A percentile compares a stretch with the other conserved stretches of the same genome.
phyloP scores from a whole-genome alignment of 2,113 vertebrate genomes.

The Rostratula benghalensis region DNA sequence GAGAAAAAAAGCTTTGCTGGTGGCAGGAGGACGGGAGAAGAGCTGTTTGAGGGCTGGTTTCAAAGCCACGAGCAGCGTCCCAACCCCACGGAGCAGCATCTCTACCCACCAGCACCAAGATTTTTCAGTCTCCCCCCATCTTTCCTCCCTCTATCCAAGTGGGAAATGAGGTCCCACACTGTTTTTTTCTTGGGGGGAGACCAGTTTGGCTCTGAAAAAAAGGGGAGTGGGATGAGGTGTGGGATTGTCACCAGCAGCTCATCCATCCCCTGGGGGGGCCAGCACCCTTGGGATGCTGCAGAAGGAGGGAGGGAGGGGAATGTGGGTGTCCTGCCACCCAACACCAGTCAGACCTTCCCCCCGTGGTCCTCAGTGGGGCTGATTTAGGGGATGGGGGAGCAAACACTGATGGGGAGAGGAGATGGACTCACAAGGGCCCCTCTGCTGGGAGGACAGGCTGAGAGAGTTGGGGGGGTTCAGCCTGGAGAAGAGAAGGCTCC shows the following conservation, averaged over 20 bases:
- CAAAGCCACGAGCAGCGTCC: background rate
- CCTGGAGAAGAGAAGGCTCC: too few relatives aligned
- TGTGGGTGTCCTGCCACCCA: background rate
- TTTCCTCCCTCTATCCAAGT: background rate
- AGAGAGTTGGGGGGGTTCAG: too few relatives aligned
- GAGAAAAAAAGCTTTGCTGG: background rate
- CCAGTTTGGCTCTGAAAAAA: background rate
- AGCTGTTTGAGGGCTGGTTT: background rate
- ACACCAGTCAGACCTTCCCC: background rate
- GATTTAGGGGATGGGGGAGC: rapidly evolving
- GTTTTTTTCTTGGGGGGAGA: background rate
- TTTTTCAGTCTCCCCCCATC: background rate
- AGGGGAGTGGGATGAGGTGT: rapidly evolving
- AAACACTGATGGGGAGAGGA: background rate
- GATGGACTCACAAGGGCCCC: rapidly evolving
- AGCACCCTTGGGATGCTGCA: background rate
- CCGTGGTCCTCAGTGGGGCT: rapidly evolving
- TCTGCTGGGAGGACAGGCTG: too few relatives aligned
- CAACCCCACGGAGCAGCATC: rapidly evolving
- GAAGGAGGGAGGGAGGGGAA: background rate
- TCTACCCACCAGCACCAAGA: rapidly evolving
- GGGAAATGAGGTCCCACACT: background rate
- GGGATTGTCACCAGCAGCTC: background rate
- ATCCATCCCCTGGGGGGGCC: background rate
- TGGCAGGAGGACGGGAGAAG: background rate